Evolutionary conservation across 2,888 invertebrate species (phyloP).

Genomic region (Drosophila hamatofila): DNA sequence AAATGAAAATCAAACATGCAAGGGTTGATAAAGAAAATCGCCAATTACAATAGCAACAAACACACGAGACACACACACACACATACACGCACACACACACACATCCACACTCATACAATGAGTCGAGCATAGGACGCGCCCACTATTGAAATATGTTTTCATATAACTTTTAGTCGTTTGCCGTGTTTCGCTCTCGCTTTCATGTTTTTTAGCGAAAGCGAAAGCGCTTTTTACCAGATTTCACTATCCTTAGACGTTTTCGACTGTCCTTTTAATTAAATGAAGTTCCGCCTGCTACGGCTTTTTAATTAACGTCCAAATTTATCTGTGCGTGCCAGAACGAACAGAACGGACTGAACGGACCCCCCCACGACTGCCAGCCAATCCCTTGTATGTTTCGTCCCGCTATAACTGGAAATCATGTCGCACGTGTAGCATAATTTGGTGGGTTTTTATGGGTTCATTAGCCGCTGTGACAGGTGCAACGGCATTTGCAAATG

Average conservation of each 20-base stretch:
- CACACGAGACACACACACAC: constrained; percentile 17
- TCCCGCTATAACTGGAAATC: constrained; percentile 37
- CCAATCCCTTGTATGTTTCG: not conserved
- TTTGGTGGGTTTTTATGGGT: constrained; percentile 68
- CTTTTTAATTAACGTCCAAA: constrained; percentile 73
- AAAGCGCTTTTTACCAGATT: constrained; percentile 51
- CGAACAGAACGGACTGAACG: no score
- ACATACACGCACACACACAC: constrained; percentile 14
- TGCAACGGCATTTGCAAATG: constrained; percentile 46
- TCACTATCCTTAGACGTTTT: constrained; percentile 38
- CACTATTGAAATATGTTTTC: constrained; percentile 78
- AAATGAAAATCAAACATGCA: constrained; percentile 86
- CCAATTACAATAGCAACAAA: constrained; percentile 64
- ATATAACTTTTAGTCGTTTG: constrained; percentile 56
- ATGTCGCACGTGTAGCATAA: constrained; percentile 76
- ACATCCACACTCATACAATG: not conserved
- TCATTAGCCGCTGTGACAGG: constrained; percentile 72
- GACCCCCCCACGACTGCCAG: not conserved
- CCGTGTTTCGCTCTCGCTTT: constrained; percentile 40
- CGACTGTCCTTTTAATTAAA: constrained; percentile 59
- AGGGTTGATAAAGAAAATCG: constrained; percentile 83
- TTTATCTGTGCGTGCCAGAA: constrained; percentile 66
- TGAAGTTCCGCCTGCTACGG: constrained; percentile 48
- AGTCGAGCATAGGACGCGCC: constrained; percentile 57
- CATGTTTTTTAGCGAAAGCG: constrained; percentile 16